Percentiles rank a stretch among this genome's conserved stretches.
These are phyloP conservation scores for Bombus waltoni DNA, from an alignment of 1,140 invertebrate genomes.

Conservation along the genomic window DNA sequence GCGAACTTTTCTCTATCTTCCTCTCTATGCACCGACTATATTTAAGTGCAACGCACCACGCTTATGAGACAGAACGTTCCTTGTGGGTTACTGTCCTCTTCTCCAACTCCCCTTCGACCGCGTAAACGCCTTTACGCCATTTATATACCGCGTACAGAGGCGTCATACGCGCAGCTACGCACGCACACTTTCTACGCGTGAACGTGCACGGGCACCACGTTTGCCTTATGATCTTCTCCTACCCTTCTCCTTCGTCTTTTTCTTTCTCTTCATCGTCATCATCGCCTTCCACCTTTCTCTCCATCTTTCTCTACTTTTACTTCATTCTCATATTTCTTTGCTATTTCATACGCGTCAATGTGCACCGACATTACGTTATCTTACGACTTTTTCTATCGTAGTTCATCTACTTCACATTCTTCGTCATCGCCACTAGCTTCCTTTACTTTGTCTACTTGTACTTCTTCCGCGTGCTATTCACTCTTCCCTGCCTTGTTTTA, in stretches of 20 bases:
- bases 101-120: slow-evolving; percentile 46
- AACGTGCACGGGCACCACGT: background rate
- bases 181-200: slow-evolving; percentile 29
- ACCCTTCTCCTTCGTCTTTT: background rate
- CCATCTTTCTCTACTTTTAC: background rate
- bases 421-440: too few relatives aligned
- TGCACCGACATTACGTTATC: background rate
- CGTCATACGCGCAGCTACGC: slow-evolving; percentile 36
- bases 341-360: background rate
- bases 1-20: background rate
- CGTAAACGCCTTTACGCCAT: slow-evolving; percentile 62
- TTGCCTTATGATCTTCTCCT: background rate
- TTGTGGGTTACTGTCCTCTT: slow-evolving; percentile 75
- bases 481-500: too few relatives aligned
- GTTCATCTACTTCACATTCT: background rate
- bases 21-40: slow-evolving; percentile 64
- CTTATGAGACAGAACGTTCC: slow-evolving; percentile 70
- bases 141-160: slow-evolving; percentile 51
- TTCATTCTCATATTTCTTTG: background rate
- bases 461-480: too few relatives aligned
- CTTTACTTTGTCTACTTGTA: too few relatives aligned
- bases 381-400: background rate
- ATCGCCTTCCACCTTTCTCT: background rate
- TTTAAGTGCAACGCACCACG: slow-evolving; percentile 70
- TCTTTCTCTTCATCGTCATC: background rate